Evolutionary conservation across 2,797 vertebrate species (phyloP), one percentile per base, ranked within the genome.

Genomic region (Diplodus puntazzo): DNA sequence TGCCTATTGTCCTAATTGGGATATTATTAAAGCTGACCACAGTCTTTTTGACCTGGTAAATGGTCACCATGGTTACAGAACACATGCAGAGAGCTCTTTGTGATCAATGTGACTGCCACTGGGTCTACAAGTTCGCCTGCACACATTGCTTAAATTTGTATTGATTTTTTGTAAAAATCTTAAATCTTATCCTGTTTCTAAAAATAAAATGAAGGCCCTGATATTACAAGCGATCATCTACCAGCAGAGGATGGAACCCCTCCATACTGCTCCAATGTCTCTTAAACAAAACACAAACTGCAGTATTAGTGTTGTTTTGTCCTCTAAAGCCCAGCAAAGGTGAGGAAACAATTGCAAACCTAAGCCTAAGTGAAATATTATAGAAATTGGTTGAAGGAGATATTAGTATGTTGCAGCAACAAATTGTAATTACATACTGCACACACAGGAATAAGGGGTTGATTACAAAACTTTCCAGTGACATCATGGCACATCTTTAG

Each of bases 11-110:
- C 63, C 18, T 83, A 73, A 87, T 61, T 55, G 83, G 75, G 73
- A 81, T 42, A 64, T 81, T 53, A 82, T 83, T 79, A 71, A 80
- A 75, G 61, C 76, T 81, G 81, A 87, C 63, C 76, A 72, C 42
- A 69, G 78, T 79, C 52, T 78, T 14, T 67, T 16, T 75, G 73
- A 83, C 75, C 77, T 80, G 59, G 14, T 55, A 8, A 84, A 61
- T 70, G 57, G 20, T 71, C 46, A 50, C 67, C 66, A 69, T 75
- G 65, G 69, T 63, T 67, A 84, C 75, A 48, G 17, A 61, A 57
- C 53, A 27, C 58, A 68, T 17, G 68, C 45, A 68, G 17, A 80
- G 10, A 86, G 30, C 52, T 52, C 17, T 49, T 23, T 69, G 21
- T 76, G 69, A 65, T 62, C 60, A 20, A 2, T 5, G 13, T 61